A percentile compares a stretch with the other conserved stretches of the same genome.
Conservation (phyloP, 2,797 vertebrate species). For the Gouania willdenowi region DNA sequence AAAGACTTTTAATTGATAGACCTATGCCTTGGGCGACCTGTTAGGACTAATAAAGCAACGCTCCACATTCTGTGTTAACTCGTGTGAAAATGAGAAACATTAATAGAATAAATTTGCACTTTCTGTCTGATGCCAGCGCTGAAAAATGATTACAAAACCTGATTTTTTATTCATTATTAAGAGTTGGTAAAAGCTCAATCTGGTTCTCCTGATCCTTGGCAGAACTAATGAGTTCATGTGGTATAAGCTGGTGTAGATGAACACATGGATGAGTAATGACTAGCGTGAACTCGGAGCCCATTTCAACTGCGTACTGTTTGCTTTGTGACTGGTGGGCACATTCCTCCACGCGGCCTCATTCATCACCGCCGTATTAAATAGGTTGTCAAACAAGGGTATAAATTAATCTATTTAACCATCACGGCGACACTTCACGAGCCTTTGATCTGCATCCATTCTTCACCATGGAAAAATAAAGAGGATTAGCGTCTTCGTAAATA, state of each 20-base stretch:
- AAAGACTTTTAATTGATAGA: too few relatives aligned
- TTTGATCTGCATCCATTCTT: slow-evolving; percentile 31
- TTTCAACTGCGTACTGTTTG: slow-evolving; percentile 7
- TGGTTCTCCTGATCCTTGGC: slow-evolving; percentile 5
- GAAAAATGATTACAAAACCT: too few relatives aligned
- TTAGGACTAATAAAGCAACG: too few relatives aligned
- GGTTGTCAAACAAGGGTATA: slow-evolving; percentile 16
- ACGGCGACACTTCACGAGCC: slow-evolving; percentile 30
- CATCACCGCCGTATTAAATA: slow-evolving; percentile 8
- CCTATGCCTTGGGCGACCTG: too few relatives aligned
- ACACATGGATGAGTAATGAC: slow-evolving; percentile 8
- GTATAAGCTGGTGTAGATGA: slow-evolving; percentile 3
- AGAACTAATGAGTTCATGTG: slow-evolving; percentile 8
- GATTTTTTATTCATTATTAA: slow-evolving; percentile 24
- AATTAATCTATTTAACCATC: slow-evolving; percentile 25
- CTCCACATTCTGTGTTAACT: too few relatives aligned
- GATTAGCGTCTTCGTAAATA: slow-evolving; percentile 11
- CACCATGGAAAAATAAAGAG: background rate
- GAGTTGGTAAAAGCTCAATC: background rate
- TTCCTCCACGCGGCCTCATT: slow-evolving; percentile 2
- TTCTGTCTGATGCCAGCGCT: too few relatives aligned
- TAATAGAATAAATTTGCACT: too few relatives aligned
- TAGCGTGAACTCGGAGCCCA: too few relatives aligned
- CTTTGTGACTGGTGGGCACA: background rate
- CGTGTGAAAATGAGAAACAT: too few relatives aligned